Percentiles rank a stretch among this genome's conserved stretches.
Evolutionary conservation across 35 echinoderm and acorn worm genomes (phyloP).

Genomic region (Ptychodera flava): DNA sequence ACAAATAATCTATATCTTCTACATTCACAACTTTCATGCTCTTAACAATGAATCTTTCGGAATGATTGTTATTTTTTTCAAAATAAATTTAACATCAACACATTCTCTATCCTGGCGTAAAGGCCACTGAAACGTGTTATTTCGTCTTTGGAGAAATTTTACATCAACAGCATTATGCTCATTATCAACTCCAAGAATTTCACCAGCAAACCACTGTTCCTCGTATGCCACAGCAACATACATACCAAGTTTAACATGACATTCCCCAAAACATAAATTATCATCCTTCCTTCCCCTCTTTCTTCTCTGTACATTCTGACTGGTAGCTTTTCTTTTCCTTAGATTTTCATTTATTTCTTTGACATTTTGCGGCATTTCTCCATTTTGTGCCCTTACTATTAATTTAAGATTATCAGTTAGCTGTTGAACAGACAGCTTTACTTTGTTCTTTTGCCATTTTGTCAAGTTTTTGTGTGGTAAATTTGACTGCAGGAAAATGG

Average conservation of each 20-base stretch:
- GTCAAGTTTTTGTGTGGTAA: not conserved
- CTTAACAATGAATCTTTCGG: not conserved
- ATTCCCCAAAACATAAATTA: not conserved
- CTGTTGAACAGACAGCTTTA: not conserved
- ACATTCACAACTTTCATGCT: not conserved
- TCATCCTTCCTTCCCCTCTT: not conserved
- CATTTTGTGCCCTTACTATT: not conserved
- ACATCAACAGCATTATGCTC: not conserved
- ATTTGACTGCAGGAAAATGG: not conserved
- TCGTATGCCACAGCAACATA: not conserved
- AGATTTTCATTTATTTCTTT: not conserved
- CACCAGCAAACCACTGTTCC: not conserved
- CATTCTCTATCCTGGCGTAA: not conserved
- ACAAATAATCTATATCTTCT: not conserved
- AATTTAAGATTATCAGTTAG: not conserved
- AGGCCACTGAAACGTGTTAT: not conserved
- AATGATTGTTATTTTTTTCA: not conserved
- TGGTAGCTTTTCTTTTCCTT: not conserved
- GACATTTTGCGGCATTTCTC: not conserved
- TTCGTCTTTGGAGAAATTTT: not conserved
- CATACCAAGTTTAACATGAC: not conserved
- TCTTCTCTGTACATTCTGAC: not conserved
- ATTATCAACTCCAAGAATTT: not conserved
- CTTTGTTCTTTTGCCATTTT: not conserved
- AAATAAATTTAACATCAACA: not conserved